These are phyloP conservation scores for Lasius platythorax DNA, from an alignment of 2,888 invertebrate genomes.

Conservation along the genomic window DNA sequence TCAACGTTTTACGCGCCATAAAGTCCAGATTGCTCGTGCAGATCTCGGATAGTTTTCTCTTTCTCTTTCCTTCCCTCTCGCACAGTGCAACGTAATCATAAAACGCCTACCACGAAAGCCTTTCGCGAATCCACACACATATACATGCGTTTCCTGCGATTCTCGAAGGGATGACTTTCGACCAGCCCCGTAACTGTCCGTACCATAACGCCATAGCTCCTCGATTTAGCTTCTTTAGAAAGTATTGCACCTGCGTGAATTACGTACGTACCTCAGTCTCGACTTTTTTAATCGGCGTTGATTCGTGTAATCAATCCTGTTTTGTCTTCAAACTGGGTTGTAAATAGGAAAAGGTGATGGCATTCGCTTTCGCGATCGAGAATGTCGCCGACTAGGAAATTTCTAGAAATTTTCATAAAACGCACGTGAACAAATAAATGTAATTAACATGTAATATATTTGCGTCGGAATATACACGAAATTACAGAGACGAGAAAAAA, in stretches of 20 bases:
- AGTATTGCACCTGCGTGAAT: neutral
- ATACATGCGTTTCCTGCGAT: neutral
- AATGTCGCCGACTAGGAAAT: conserved; percentile 37
- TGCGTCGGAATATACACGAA: neutral
- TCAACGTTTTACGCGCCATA: neutral
- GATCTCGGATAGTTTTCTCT: conserved; percentile 19
- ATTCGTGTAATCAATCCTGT: conserved; percentile 26
- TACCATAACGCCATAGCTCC: conserved; percentile 20
- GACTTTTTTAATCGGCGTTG: conserved; percentile 9
- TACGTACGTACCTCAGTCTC: neutral
- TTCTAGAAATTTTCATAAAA: conserved; percentile 1
- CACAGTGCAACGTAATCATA: neutral
- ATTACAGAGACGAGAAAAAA: neutral
- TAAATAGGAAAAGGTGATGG: conserved; percentile 60
- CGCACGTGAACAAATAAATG: conserved; percentile 1
- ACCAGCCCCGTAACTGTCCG: conserved; percentile 43
- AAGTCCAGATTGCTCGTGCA: neutral
- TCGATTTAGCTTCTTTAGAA: conserved; percentile 45
- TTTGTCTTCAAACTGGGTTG: conserved; percentile 43
- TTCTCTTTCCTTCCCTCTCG: neutral
- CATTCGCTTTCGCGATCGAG: conserved; percentile 53
- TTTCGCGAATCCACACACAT: neutral
- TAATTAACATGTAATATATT: conserved; percentile 28
- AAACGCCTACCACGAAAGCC: neutral
- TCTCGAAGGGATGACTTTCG: conserved; percentile 66